phyloP scores from a whole-genome alignment of 1,140 invertebrate genomes.

The Argopecten irradians region DNA sequence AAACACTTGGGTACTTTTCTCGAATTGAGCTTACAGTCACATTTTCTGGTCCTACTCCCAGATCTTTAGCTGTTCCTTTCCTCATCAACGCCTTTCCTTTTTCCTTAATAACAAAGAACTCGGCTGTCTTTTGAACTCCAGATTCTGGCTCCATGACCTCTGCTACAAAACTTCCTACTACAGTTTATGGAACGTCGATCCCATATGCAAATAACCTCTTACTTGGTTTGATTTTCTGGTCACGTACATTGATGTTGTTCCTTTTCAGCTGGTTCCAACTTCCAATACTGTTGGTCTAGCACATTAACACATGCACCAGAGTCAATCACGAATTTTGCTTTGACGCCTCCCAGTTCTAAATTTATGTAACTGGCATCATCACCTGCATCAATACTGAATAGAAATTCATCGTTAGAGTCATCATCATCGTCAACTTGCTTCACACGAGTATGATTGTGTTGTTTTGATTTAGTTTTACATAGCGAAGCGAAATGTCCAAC shows the following conservation, averaged over 20 bases:
- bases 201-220: slow-evolving; percentile 16
- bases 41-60: neutral
- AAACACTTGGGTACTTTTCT: slow-evolving; percentile 38
- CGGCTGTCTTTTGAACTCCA: neutral
- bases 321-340: slow-evolving; percentile 39
- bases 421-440: neutral
- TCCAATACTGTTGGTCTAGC: slow-evolving; percentile 36
- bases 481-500: slow-evolving; percentile 42
- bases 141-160: neutral
- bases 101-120: slow-evolving; percentile 26
- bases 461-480: slow-evolving; percentile 33
- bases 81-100: slow-evolving; percentile 10
- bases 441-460: neutral
- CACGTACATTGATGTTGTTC: neutral
- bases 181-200: neutral
- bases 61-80: neutral
- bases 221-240: neutral
- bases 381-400: neutral
- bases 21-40: neutral
- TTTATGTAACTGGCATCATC: neutral
- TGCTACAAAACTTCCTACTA: neutral
- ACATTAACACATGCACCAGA: slow-evolving; percentile 48
- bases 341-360: slow-evolving; percentile 36
- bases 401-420: neutral
- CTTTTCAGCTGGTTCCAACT: slow-evolving; percentile 33